These are phyloP conservation scores for Geotrupes spiniger DNA, from an alignment of 2,888 invertebrate species.

Conservation along the genomic window DNA sequence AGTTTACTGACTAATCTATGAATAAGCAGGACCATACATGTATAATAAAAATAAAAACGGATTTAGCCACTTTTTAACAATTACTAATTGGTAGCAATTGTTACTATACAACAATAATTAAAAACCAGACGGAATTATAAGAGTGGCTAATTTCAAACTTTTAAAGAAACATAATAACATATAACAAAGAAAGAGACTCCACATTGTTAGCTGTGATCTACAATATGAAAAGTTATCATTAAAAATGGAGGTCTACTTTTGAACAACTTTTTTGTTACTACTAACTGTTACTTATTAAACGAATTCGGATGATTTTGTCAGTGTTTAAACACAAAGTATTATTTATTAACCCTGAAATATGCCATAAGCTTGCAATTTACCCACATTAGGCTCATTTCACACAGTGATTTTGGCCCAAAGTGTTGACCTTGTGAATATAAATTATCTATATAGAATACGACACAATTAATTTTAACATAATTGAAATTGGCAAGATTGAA, in stretches of 20 bases:
- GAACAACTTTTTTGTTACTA: conserved; percentile 9
- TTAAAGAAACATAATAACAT: conserved; percentile 21
- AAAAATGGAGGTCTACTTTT: conserved; percentile 29
- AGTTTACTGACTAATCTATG: conserved; percentile 11
- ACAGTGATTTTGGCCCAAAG: no score
- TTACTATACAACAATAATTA: neutral
- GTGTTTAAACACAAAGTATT: conserved; percentile 9
- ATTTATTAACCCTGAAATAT: conserved; percentile 18
- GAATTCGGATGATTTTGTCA: conserved; percentile 5
- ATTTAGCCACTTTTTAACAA: conserved; percentile 11
- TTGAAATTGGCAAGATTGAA: no score
- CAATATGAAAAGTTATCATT: conserved; percentile 33
- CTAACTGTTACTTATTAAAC: neutral
- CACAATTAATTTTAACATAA: no score
- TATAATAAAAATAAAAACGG: conserved; percentile 14
- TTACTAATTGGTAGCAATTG: no score
- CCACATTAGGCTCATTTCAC: no score
- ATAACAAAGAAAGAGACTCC: conserved; percentile 42
- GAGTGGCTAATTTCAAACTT: conserved; percentile 15
- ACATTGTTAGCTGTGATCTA: conserved; percentile 51
- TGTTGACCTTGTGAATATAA: no score
- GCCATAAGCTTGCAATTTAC: conserved; percentile 12
- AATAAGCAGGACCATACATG: conserved; percentile 8
- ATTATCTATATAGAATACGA: no score
- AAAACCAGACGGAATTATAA: neutral